phyloP scores from a whole-genome alignment of 2,888 invertebrate species.

The Dicranocentrus wangi region DNA sequence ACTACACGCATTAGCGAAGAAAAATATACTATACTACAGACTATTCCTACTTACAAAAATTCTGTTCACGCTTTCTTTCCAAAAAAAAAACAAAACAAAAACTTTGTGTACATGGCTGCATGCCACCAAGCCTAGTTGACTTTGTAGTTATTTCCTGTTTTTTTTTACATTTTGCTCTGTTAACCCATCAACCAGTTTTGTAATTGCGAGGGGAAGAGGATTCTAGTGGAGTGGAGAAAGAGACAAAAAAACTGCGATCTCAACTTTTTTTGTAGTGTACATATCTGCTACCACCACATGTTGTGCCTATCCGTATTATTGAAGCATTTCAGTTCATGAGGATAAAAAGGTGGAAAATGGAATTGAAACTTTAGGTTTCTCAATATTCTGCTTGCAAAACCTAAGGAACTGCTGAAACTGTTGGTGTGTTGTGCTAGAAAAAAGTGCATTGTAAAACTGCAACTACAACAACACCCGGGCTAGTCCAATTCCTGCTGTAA shows the following conservation, averaged over 20 bases:
- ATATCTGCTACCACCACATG: too few relatives aligned
- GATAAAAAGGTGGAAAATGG: too few relatives aligned
- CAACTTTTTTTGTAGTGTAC: too few relatives aligned
- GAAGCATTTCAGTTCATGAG: too few relatives aligned
- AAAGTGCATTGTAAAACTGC: constrained; percentile 6
- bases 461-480: background rate
- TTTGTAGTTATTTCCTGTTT: too few relatives aligned
- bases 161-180: background rate
- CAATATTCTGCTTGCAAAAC: background rate
- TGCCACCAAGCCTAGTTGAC: too few relatives aligned
- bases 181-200: too few relatives aligned
- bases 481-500: background rate
- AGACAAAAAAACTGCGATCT: too few relatives aligned
- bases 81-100: background rate
- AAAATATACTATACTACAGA: background rate
- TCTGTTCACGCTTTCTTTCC: constrained; percentile 18
- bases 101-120: background rate
- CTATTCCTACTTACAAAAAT: background rate
- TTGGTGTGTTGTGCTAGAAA: background rate
- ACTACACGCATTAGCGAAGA: constrained; percentile 21
- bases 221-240: too few relatives aligned
- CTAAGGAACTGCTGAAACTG: background rate
- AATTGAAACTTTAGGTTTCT: background rate
- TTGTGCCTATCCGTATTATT: too few relatives aligned
- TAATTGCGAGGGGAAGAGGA: too few relatives aligned